Evolutionary conservation across 2,888 invertebrate genomes (phyloP), one percentile per base, ranked within the genome.

Genomic region (Lasioglossum leucozonium): DNA sequence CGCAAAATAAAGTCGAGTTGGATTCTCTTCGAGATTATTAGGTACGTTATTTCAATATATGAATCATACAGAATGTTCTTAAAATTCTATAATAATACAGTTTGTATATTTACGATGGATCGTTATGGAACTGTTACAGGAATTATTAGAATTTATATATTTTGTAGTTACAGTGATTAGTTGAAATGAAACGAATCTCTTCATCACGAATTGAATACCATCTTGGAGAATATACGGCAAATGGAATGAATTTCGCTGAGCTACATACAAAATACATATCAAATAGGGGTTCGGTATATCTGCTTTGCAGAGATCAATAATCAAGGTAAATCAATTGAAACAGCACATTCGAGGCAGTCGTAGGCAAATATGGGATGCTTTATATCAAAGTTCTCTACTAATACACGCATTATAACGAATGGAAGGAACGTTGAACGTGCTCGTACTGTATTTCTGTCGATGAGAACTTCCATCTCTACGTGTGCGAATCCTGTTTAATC

Each of bases 281-380:
- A 77, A 77, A 69, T 77, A 77, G 34, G 67, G 77, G 51, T 67
- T 30, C 51, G 37, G 51, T 51, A 69, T n/a, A 34, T 51, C 51
- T 40, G 77, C 77, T 77, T 40, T 37, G 26, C 40, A 26, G 26
- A 77, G 77, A 77, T 77, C 77, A 69, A 77, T 77, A 77, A 77
- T 77, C 69, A 77, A 34, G 37, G 67, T 69, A 51, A 16, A 65
- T 69, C 65, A 76, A 67, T 76, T 65, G 65, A 76, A 67, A 76
- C 47, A 62, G 76, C 30, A 67, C 47, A 42, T 37, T 67, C 44
- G 47, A 40, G 67, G 77, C 67, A 67, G 34, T 42, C 47, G 67
- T 77, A 40, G 37, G 44, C 77, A 77, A 77, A 77, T 77, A 77
- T 37, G 77, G 77, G 77, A 67, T 69, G 47, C 77, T 77, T 51